Evolutionary conservation across 2,888 invertebrate genomes (phyloP).

Genomic region (Eustalomyia histrio): DNA sequence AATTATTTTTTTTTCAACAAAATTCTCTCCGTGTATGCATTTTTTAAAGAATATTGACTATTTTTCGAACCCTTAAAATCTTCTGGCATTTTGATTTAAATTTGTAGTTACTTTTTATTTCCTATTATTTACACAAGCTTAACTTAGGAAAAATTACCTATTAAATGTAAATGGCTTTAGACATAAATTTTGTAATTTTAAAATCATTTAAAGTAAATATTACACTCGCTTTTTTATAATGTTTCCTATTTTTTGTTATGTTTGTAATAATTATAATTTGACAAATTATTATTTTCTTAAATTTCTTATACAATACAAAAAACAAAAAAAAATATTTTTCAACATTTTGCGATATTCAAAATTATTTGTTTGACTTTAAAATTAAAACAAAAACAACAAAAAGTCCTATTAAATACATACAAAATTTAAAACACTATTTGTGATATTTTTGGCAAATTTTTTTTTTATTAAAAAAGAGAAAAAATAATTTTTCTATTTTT

Average conservation of each 20-base stretch:
- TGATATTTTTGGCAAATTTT: conserved; percentile 67
- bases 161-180: neutral
- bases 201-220: conserved; percentile 33
- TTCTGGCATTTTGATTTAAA: conserved; percentile 53
- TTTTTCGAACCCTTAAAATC: neutral
- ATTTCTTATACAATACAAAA: conserved; percentile 1
- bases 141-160: neutral
- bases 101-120: too few relatives aligned
- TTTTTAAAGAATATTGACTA: conserved; percentile 4
- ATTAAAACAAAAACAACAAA: neutral
- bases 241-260: conserved; percentile 57
- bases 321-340: conserved; percentile 71
- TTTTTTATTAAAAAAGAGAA: conserved; percentile 36
- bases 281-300: conserved; percentile 15
- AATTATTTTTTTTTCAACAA: too few relatives aligned
- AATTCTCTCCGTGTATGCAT: too few relatives aligned
- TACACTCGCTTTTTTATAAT: conserved; percentile 59
- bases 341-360: conserved; percentile 79
- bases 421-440: conserved; percentile 67
- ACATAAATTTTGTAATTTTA: conserved; percentile 4
- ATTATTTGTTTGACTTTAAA: conserved; percentile 72
- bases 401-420: conserved; percentile 48
- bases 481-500: conserved; percentile 64
- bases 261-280: conserved; percentile 19
- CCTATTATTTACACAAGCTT: neutral